Conservation (phyloP, 30 jellyfish, hydroid and myxozoan species). For the Aurelia aurita complex sp. Pacific region DNA sequence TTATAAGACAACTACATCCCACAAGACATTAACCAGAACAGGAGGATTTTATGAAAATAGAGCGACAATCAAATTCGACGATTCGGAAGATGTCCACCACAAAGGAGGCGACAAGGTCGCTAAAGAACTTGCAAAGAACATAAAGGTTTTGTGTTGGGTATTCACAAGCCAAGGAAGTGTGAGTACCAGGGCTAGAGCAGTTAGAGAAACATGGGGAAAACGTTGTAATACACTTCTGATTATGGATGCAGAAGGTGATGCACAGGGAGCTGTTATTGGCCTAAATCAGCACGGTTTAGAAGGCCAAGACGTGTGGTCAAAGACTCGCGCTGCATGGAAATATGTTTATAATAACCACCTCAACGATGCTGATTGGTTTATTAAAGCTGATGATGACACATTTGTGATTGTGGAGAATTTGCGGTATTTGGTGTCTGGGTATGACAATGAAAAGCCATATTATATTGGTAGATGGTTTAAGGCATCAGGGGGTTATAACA, state of each 20-base stretch:
- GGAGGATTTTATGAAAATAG: background rate
- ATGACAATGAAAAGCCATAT: conserved; percentile 62
- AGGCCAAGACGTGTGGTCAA: conserved; percentile 84
- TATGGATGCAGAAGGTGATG: conserved; percentile 78
- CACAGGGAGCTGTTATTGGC: conserved; percentile 79
- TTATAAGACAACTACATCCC: background rate
- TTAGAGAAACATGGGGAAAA: conserved; percentile 95
- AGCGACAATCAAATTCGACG: conserved; percentile 36
- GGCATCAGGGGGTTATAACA: conserved; percentile 92
- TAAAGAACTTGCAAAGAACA: conserved; percentile 41
- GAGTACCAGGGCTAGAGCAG: conserved; percentile 80
- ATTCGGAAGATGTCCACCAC: conserved; percentile 46
- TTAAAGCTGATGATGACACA: conserved; percentile 94
- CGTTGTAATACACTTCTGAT: conserved; percentile 86
- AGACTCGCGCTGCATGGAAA: conserved; percentile 97
- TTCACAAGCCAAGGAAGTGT: conserved; percentile 77
- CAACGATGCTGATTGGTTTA: conserved; percentile 98
- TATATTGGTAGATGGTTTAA: conserved; percentile 95
- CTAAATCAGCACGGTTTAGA: conserved; percentile 75
- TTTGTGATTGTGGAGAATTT: conserved; percentile 90
- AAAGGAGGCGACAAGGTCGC: conserved; percentile 86
- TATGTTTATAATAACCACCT: conserved; percentile 75
- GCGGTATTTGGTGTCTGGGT: conserved; percentile 63
- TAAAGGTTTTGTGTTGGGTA: conserved; percentile 90
- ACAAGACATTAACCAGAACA: background rate